These are phyloP conservation scores for Ips typographus DNA, from an alignment of 1,140 invertebrate genomes.

Conservation along the genomic window DNA sequence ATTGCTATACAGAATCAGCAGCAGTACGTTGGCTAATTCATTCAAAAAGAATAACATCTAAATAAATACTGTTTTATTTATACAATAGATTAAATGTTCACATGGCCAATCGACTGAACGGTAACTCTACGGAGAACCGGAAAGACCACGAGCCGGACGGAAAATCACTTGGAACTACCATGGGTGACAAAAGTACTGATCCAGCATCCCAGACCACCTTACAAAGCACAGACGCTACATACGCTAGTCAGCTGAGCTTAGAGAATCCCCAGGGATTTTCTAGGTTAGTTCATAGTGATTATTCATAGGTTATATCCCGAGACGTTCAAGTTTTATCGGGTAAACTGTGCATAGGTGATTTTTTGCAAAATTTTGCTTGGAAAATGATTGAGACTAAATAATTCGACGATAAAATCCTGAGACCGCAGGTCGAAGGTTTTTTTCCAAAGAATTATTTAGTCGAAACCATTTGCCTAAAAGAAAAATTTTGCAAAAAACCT, in stretches of 20 bases:
- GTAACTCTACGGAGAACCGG: slow-evolving; percentile 42
- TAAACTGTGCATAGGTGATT: neutral
- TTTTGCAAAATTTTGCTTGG: no score
- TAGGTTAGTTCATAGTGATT: slow-evolving; percentile 19
- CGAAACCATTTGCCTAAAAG: no score
- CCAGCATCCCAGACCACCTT: slow-evolving; percentile 41
- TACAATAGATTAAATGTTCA: neutral
- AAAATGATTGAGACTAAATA: no score
- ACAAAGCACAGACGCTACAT: slow-evolving; percentile 63
- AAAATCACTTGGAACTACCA: slow-evolving; percentile 42
- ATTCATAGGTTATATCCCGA: no score
- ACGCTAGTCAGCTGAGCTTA: slow-evolving; percentile 75
- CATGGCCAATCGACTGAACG: slow-evolving; percentile 24
- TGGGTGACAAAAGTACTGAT: slow-evolving; percentile 44
- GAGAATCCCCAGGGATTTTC: slow-evolving; percentile 72
- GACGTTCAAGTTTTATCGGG: no score
- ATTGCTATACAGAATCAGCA: slow-evolving; percentile 46
- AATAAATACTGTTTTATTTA: no score
- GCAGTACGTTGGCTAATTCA: slow-evolving; percentile 31
- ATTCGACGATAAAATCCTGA: no score
- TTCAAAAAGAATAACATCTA: neutral
- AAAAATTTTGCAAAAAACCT: no score
- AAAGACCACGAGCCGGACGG: slow-evolving; percentile 50
- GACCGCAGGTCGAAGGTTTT: no score
- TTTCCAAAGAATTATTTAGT: no score